Conservation (phyloP, 1,140 invertebrate species). For the Gonioctena quinquepunctata region DNA sequence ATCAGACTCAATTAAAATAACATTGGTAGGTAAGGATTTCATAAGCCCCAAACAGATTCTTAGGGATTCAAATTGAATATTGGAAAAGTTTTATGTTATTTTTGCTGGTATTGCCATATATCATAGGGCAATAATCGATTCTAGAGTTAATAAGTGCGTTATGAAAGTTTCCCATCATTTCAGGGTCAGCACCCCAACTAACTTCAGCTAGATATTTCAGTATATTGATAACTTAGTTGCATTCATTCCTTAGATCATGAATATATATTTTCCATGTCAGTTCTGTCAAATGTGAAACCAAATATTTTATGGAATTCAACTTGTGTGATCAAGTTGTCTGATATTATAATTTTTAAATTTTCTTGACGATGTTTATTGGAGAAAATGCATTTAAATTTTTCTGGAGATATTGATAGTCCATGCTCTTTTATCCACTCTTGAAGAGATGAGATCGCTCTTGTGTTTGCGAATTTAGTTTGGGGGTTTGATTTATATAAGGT, state of each 20-base stretch:
- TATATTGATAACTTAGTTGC: neutral
- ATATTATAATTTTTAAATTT: neutral
- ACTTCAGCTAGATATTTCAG: neutral
- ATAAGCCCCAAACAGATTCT: neutral
- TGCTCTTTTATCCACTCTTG: neutral
- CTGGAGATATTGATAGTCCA: neutral
- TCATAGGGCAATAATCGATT: too few relatives aligned
- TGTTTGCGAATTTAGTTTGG: neutral
- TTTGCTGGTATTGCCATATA: neutral
- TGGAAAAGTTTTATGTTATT: neutral
- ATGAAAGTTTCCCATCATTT: neutral
- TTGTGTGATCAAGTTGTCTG: neutral
- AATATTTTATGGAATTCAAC: neutral
- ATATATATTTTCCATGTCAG: neutral
- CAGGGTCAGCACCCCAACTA: too few relatives aligned
- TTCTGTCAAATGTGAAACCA: neutral
- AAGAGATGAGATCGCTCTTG: neutral
- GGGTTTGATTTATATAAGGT: neutral
- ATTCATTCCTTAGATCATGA: neutral
- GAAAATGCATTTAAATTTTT: neutral
- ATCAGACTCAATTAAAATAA: too few relatives aligned
- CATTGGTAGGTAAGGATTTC: neutral
- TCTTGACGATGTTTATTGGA: neutral
- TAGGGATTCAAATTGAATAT: neutral
- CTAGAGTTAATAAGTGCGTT: neutral